Evolutionary conservation across 2,113 vertebrate genomes (phyloP).

Genomic region (Colaptes auratus): DNA sequence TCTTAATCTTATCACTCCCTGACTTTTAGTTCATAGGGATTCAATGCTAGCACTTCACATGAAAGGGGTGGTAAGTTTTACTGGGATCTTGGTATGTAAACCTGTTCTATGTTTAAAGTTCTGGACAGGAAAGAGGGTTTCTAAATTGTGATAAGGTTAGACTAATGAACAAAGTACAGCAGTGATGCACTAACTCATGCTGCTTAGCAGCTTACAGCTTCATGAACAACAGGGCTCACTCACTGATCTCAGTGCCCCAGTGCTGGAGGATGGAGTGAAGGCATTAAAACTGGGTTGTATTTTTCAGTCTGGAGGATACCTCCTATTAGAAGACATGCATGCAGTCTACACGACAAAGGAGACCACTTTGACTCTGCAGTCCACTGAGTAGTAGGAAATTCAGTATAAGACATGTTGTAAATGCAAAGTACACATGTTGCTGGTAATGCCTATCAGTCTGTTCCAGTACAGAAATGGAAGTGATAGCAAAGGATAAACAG

Average conservation of each 20-base stretch:
- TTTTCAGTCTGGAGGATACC: not conserved
- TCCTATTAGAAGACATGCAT: not conserved
- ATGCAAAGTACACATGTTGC: not conserved
- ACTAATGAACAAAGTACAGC: not conserved
- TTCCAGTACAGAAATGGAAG: not conserved
- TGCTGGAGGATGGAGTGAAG: not conserved
- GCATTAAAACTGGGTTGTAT: not conserved
- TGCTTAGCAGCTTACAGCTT: not conserved
- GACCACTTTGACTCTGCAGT: not conserved
- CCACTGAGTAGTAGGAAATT: not conserved
- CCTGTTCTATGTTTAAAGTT: not conserved
- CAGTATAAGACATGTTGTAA: not conserved
- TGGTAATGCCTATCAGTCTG: fast-evolving
- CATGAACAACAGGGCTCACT: not conserved
- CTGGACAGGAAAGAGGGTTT: not conserved
- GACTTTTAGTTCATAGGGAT: not conserved
- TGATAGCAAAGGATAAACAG: not conserved
- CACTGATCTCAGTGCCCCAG: not conserved
- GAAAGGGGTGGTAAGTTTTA: not conserved
- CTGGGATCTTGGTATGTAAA: not conserved
- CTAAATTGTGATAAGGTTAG: not conserved
- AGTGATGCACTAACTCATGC: not conserved
- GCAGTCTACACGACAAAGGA: not conserved
- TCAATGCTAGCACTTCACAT: not conserved
- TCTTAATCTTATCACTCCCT: not conserved